A percentile compares a stretch with the other conserved stretches of the same genome.
phyloP scores from a whole-genome alignment of 2,797 vertebrate genomes.

The Spatula versicolor region DNA sequence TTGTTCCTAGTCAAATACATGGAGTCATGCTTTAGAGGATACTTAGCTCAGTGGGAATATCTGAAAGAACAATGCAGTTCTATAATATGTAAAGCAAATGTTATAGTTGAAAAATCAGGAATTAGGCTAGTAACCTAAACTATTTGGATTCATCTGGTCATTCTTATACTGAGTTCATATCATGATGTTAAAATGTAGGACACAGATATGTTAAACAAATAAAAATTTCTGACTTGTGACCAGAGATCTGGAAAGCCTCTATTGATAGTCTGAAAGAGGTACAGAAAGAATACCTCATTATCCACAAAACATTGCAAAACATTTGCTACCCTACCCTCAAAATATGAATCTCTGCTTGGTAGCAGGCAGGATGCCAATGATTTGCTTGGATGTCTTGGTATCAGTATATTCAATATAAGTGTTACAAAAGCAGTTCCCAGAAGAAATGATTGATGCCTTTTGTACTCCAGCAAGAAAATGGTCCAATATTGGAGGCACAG shows the following conservation, averaged over 20 bases:
- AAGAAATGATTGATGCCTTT: slow-evolving; percentile 49
- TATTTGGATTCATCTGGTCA: not conserved
- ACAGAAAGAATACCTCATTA: not conserved
- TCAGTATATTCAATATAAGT: not conserved
- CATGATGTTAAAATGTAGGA: not conserved
- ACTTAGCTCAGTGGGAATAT: not conserved
- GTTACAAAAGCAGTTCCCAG: slow-evolving; percentile 33
- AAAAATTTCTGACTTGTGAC: not conserved
- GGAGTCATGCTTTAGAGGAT: not conserved
- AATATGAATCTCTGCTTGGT: not conserved
- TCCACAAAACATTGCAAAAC: not conserved
- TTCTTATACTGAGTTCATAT: not conserved
- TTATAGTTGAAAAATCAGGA: not conserved
- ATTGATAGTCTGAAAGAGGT: not conserved
- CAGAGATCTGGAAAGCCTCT: not conserved
- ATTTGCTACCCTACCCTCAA: not conserved
- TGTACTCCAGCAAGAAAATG: slow-evolving; percentile 15
- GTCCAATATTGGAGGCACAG: slow-evolving; percentile 25
- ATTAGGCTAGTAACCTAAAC: not conserved
- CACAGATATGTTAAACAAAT: not conserved
- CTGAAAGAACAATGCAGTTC: not conserved
- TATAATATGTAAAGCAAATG: not conserved
- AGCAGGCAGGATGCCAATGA: not conserved
- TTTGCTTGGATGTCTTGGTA: not conserved
- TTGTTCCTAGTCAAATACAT: not conserved